Evolutionary conservation across 2,113 vertebrate genomes (phyloP).

Genomic region (Callorhinus ursinus): DNA sequence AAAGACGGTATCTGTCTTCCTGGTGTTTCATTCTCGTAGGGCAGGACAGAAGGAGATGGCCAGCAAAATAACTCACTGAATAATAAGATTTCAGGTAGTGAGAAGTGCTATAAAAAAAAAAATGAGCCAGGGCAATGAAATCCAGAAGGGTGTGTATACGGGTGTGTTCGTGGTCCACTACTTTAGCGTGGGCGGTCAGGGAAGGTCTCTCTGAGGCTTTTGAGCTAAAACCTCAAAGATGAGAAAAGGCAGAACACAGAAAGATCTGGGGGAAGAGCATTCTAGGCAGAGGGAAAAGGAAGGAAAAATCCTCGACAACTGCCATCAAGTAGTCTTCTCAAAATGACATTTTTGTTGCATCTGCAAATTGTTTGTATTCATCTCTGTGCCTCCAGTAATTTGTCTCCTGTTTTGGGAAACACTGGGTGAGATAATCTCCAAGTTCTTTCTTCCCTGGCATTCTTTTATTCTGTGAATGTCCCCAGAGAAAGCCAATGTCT

Average conservation of each 20-base stretch:
- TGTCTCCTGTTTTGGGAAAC: background rate
- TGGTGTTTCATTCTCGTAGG: background rate
- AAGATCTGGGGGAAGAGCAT: background rate
- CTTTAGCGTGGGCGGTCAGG: background rate
- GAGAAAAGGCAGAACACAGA: background rate
- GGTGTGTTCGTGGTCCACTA: fast-evolving
- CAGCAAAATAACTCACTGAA: background rate
- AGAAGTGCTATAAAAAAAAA: background rate
- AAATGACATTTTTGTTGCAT: background rate
- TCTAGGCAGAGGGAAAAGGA: background rate
- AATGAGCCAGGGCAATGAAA: background rate
- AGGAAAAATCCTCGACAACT: background rate
- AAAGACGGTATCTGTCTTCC: background rate
- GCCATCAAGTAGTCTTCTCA: background rate
- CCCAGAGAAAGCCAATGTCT: background rate
- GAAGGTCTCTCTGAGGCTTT: background rate
- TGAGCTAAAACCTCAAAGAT: background rate
- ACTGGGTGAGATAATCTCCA: background rate
- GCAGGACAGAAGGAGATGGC: background rate
- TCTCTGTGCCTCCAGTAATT: background rate
- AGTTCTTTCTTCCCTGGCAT: background rate
- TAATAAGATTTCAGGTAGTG: background rate
- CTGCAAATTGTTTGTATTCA: background rate
- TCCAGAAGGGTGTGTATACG: background rate
- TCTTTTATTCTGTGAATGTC: background rate